phyloP scores from a whole-genome alignment of 2,113 vertebrate species.

The Rana temporaria region DNA sequence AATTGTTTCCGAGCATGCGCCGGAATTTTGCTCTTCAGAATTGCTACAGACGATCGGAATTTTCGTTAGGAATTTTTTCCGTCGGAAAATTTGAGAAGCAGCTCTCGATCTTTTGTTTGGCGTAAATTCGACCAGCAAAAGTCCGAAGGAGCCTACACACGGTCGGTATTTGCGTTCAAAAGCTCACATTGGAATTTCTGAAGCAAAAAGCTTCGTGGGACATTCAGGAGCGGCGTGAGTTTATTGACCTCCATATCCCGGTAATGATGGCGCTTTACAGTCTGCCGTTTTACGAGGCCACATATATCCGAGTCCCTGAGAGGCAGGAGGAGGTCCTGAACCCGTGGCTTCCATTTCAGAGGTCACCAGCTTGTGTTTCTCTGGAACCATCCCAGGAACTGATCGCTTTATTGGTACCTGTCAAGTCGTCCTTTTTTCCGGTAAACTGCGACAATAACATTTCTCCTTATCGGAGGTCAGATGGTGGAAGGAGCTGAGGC shows the following conservation, averaged over 20 bases:
- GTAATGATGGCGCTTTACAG: background rate
- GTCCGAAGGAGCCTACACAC: too few relatives aligned
- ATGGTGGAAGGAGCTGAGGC: background rate
- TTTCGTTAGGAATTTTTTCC: too few relatives aligned
- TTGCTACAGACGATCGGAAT: too few relatives aligned
- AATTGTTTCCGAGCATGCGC: too few relatives aligned
- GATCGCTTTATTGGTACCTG: background rate
- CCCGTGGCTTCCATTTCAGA: slow-evolving; percentile 11
- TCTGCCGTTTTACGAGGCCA: background rate
- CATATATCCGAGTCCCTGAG: background rate
- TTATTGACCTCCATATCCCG: background rate
- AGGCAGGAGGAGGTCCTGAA: background rate
- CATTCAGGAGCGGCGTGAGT: background rate
- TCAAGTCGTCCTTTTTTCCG: background rate
- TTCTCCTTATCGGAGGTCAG: background rate
- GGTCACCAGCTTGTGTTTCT: background rate
- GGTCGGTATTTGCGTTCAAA: too few relatives aligned
- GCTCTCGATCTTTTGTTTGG: too few relatives aligned
- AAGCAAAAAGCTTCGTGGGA: background rate
- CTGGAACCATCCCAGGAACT: background rate
- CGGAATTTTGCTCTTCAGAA: too few relatives aligned
- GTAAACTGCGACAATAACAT: background rate
- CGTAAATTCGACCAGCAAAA: too few relatives aligned
- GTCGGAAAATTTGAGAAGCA: too few relatives aligned
- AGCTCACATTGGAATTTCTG: too few relatives aligned